These are phyloP conservation scores for Kryptolebias ocellatus DNA, from an alignment of 2,797 vertebrate species.

Conservation along the genomic window DNA sequence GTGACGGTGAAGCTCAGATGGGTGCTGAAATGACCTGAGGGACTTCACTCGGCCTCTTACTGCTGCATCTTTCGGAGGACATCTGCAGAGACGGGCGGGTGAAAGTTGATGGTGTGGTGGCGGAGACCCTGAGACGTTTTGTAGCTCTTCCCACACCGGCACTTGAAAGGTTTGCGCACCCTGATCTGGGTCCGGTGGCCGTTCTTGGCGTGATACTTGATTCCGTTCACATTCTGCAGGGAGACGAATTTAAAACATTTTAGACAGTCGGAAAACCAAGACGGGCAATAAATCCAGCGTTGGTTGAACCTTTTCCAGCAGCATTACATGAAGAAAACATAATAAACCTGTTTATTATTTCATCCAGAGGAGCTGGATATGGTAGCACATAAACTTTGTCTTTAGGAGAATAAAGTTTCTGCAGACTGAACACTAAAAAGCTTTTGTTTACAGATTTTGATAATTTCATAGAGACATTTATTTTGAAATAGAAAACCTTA, in stretches of 20 bases:
- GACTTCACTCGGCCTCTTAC: conserved; percentile 80
- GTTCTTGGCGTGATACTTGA: conserved; percentile 99
- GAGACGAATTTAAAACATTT: conserved; percentile 4
- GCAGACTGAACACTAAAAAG: neutral
- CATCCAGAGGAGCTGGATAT: neutral
- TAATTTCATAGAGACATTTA: neutral
- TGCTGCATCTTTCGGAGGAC: conserved; percentile 97
- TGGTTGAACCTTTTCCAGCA: too few relatives aligned
- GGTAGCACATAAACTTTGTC: neutral
- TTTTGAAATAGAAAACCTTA: neutral
- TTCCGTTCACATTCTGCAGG: conserved; percentile 96
- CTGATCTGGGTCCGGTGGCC: conserved; percentile 98
- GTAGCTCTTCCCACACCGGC: conserved; percentile 99
- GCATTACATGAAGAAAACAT: too few relatives aligned
- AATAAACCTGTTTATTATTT: neutral
- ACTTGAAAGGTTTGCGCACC: conserved; percentile 98
- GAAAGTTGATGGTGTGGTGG: conserved; percentile 99
- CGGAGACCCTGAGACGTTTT: conserved; percentile 99
- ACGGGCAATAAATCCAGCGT: too few relatives aligned
- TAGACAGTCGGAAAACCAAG: too few relatives aligned
- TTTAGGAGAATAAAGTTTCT: neutral
- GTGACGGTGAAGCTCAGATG: conserved; percentile 85
- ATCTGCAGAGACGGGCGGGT: conserved; percentile 93
- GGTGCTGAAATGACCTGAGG: conserved; percentile 53
- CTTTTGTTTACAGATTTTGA: neutral